Percentiles rank a stretch among this genome's conserved stretches.
Evolutionary conservation across 2,113 vertebrate species (phyloP).

Genomic region (Pipa parva): DNA sequence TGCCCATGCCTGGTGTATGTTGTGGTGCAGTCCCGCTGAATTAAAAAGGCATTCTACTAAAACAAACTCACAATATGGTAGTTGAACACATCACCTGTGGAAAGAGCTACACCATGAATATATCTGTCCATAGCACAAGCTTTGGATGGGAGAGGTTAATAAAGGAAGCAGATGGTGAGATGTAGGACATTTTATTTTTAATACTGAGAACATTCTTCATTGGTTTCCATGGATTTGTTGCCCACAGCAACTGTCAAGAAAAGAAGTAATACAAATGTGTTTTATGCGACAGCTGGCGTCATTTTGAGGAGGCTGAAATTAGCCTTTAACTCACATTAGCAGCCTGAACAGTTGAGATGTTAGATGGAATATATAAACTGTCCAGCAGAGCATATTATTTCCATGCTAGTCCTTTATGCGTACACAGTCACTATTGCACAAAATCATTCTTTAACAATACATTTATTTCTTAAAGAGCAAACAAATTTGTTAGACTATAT

Average conservation of each 20-base stretch:
- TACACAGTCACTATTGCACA: too few species aligned
- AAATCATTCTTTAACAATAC: too few species aligned
- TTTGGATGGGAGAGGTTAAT: slow-evolving; percentile 4
- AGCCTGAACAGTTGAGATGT: not conserved
- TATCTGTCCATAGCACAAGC: not conserved
- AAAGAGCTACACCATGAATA: too few species aligned
- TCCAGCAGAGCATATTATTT: not conserved
- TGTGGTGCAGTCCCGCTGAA: too few species aligned
- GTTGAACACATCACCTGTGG: too few species aligned
- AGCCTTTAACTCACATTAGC: not conserved
- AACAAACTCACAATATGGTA: too few species aligned
- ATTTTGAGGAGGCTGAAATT: slow-evolving; percentile 1
- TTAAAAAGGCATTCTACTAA: too few species aligned
- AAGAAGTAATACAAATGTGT: slow-evolving; percentile 37
- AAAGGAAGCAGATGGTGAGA: not conserved
- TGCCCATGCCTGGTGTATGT: too few species aligned
- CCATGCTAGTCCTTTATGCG: too few species aligned
- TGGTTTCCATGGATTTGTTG: slow-evolving; percentile 62
- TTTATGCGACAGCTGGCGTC: slow-evolving; percentile 20
- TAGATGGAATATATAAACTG: not conserved
- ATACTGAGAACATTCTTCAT: slow-evolving; percentile 24
- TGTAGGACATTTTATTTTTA: not conserved
- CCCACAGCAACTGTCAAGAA: slow-evolving; percentile 45
- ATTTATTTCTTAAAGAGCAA: too few species aligned
- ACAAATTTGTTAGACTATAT: too few species aligned